Evolutionary conservation across 2,797 vertebrate species (phyloP).

Genomic region (Catostomus latipinnis): DNA sequence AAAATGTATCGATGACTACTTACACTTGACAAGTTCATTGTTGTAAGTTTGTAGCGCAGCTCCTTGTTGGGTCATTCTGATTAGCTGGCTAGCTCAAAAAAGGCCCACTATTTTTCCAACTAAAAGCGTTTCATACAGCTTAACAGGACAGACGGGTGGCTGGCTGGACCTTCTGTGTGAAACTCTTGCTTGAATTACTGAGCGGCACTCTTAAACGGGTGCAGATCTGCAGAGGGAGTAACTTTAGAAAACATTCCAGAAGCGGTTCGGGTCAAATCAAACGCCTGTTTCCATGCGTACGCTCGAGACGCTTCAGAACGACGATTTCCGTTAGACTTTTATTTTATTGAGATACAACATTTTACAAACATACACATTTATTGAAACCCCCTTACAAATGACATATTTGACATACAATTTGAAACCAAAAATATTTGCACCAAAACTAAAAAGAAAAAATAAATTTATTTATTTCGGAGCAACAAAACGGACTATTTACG

Average conservation of each 20-base stretch:
- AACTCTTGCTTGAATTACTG: background rate
- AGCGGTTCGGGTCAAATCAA: constrained; percentile 5
- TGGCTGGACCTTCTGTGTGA: background rate
- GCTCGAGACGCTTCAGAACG: background rate
- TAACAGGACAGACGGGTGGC: background rate
- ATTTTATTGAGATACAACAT: background rate
- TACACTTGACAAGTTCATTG: constrained; percentile 91
- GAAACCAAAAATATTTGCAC: too few relatives aligned
- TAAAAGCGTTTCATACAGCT: constrained; percentile 19
- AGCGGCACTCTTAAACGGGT: background rate
- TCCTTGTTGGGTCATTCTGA: constrained; percentile 85
- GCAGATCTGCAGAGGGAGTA: background rate
- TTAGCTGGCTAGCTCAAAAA: constrained; percentile 11
- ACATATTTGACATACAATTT: too few relatives aligned
- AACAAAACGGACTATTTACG: too few relatives aligned
- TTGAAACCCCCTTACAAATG: too few relatives aligned
- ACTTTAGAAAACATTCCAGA: constrained; percentile 16
- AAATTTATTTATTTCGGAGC: too few relatives aligned
- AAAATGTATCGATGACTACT: constrained; percentile 62
- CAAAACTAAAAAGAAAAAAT: too few relatives aligned
- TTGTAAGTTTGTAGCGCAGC: constrained; percentile 90
- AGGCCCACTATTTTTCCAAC: background rate
- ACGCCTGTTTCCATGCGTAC: constrained; percentile 45
- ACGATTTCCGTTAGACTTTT: constrained; percentile 28
- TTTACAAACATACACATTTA: too few relatives aligned